These are phyloP conservation scores for Acipenser transmontanus DNA, from an alignment of 2,797 vertebrate genomes.

Conservation along the genomic window DNA sequence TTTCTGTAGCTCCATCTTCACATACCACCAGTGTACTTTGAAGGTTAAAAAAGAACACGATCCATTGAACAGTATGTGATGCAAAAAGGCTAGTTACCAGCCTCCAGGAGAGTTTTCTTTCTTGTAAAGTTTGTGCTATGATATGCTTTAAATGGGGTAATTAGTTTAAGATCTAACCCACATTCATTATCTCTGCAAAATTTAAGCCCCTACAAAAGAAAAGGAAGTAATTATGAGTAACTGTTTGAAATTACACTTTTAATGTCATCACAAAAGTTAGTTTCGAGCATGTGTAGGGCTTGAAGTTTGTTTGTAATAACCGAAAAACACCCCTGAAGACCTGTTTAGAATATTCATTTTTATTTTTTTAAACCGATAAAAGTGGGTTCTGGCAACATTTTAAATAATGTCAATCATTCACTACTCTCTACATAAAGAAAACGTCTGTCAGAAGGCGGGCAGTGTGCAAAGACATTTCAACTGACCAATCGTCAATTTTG, in stretches of 20 bases:
- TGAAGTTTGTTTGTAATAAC: too few relatives aligned
- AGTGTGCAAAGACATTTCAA: too few relatives aligned
- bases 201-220: background rate
- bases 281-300: background rate
- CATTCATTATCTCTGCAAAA: background rate
- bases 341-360: too few relatives aligned
- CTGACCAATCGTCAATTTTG: too few relatives aligned
- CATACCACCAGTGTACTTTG: background rate
- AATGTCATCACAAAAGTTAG: background rate
- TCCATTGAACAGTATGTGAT: background rate
- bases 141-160: background rate
- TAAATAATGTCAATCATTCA: too few relatives aligned
- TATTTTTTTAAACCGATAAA: too few relatives aligned
- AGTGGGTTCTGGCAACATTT: too few relatives aligned
- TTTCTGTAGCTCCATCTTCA: too few relatives aligned
- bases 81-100: background rate
- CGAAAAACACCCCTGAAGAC: too few relatives aligned
- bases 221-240: slow-evolving; percentile 3
- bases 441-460: too few relatives aligned
- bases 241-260: slow-evolving; percentile 1
- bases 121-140: background rate
- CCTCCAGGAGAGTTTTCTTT: background rate
- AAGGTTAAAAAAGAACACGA: background rate
- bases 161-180: background rate
- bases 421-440: too few relatives aligned